Conservation (phyloP, 1,140 invertebrate species). For the Metaphire vulgaris region DNA sequence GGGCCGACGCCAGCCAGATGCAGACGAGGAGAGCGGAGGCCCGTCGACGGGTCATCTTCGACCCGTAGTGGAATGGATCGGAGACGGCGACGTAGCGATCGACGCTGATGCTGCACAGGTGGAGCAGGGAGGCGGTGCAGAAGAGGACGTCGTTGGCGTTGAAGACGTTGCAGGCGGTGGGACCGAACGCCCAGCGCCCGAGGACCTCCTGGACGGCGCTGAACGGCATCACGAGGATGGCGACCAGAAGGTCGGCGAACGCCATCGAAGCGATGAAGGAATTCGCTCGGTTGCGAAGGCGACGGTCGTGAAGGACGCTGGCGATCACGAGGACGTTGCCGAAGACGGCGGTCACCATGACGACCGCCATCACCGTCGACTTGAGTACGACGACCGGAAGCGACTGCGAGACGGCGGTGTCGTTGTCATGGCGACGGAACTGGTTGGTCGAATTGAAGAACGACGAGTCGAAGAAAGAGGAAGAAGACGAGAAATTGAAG, state of each 20-base stretch:
- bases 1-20: slow-evolving; percentile 47
- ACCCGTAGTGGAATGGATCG: slow-evolving; percentile 49
- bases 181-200: slow-evolving; percentile 70
- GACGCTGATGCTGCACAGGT: slow-evolving; percentile 75
- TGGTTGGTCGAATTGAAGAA: too few species aligned
- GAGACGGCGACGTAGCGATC: slow-evolving; percentile 49
- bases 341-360: slow-evolving; percentile 76
- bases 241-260: too few species aligned
- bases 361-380: slow-evolving; percentile 49
- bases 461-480: too few species aligned
- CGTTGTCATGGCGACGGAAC: too few species aligned
- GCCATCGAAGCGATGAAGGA: slow-evolving; percentile 87
- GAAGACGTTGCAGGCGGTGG: too few species aligned
- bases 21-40: slow-evolving; percentile 44
- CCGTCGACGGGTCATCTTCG: slow-evolving; percentile 43
- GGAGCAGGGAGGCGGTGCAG: slow-evolving; percentile 85
- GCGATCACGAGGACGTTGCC: slow-evolving; percentile 58
- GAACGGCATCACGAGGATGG: too few species aligned
- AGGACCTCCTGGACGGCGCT: slow-evolving; percentile 65
- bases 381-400: too few species aligned
- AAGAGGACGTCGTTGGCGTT: too few species aligned
- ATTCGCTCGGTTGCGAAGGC: slow-evolving; percentile 84
- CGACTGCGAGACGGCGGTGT: too few species aligned
- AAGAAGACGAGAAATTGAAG: too few species aligned
- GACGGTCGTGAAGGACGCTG: slow-evolving; percentile 59